These are phyloP conservation scores for Acrocephalus arundinaceus DNA, from an alignment of 2,113 vertebrate species.

Conservation along the genomic window DNA sequence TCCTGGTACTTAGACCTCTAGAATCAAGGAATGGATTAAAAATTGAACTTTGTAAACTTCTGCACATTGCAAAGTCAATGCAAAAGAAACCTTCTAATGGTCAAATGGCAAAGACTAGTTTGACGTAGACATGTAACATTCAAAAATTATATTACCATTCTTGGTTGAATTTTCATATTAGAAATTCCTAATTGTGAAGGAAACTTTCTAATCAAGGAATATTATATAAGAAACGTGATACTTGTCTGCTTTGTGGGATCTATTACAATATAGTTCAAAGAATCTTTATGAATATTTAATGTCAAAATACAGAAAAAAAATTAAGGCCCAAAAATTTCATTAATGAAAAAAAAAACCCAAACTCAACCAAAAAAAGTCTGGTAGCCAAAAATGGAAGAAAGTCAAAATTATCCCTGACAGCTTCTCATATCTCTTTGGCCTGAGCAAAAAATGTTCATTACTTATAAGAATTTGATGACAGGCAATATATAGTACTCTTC, in stretches of 20 bases:
- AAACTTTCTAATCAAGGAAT: not conserved
- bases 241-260: not conserved
- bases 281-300: not conserved
- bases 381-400: not conserved
- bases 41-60: not conserved
- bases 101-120: not conserved
- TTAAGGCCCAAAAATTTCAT: not conserved
- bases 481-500: not conserved
- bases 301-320: not conserved
- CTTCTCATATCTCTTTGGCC: not conserved
- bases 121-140: not conserved
- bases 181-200: not conserved
- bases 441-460: not conserved
- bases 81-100: not conserved
- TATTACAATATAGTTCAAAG: not conserved
- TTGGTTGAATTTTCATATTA: not conserved
- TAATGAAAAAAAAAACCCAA: not conserved
- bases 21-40: not conserved
- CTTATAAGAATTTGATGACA: not conserved
- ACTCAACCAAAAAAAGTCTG: not conserved
- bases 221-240: not conserved
- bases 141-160: not conserved
- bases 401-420: not conserved
- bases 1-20: not conserved
- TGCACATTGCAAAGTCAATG: not conserved